These are phyloP conservation scores for Temnothorax curvispinosus DNA, from an alignment of 1,140 invertebrate species.

Conservation along the genomic window DNA sequence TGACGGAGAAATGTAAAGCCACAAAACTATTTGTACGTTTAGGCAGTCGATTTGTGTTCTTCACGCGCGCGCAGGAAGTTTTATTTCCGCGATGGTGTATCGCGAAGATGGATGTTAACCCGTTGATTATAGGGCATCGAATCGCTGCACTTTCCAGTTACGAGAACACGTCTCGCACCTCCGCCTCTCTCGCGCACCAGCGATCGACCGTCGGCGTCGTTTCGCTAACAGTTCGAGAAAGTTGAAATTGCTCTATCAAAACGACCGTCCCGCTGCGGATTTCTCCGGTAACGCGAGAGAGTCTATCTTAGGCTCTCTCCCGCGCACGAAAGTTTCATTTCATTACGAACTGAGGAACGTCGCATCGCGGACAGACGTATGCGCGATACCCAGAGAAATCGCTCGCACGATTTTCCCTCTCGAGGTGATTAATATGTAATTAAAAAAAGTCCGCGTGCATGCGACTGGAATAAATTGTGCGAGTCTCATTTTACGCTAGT, in stretches of 20 bases:
- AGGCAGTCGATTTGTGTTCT: background rate
- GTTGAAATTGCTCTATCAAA: constrained; percentile 75
- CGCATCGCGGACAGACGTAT: background rate
- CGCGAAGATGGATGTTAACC: constrained; percentile 13
- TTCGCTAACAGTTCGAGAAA: constrained; percentile 66
- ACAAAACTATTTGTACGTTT: background rate
- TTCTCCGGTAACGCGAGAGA: constrained; percentile 67
- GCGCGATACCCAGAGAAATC: constrained; percentile 1
- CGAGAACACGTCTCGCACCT: constrained; percentile 27
- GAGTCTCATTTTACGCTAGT: background rate
- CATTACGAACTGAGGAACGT: constrained; percentile 44
- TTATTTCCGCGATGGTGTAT: background rate
- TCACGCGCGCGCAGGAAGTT: background rate
- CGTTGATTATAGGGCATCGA: constrained; percentile 45
- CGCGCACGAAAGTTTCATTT: constrained; percentile 68
- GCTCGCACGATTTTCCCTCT: constrained; percentile 15
- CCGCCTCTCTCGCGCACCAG: constrained; percentile 10
- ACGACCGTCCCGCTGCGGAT: constrained; percentile 62
- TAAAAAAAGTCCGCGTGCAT: background rate
- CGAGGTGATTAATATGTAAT: constrained; percentile 31
- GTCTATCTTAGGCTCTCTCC: constrained; percentile 68
- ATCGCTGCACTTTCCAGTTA: constrained; percentile 60
- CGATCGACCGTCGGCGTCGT: background rate
- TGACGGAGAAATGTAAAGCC: background rate
- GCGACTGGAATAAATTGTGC: background rate